Base-by-base conservation (phyloP, 2,888 invertebrate species). In the Odontomyia ornata region DNA sequence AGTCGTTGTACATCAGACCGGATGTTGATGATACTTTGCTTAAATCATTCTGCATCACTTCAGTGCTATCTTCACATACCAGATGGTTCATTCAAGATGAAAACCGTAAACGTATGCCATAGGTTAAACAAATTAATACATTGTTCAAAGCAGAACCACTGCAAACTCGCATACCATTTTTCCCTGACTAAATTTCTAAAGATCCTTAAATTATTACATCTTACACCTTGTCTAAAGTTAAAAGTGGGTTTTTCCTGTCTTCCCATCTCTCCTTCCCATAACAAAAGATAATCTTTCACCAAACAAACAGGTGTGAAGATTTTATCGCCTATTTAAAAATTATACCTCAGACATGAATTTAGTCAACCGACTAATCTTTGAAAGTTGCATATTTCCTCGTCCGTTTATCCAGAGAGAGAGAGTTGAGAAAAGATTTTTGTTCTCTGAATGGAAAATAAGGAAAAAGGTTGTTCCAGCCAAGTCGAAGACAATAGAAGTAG, bases 241-340 rank as follows among this genome's bases (percentile, higher is more conserved):
- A 52, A 18, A 52, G 52, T 52, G 52, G 18, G 52, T 52, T 52
- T 52, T 52, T 52, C 18, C 52, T 52, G 52, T 15, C 52, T 52
- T 52, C 18, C 52, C 13, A 15, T 15, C 52, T 52, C n/a, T 52
- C 13, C 9, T 9, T 5, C 36, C 36, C 3, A 5, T 36, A 5
- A 36, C 36, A 36, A 9, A 15, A 36, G 30, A 36, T 36, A 27
- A 65, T 72, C 71, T 72, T 72, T 72, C 71, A 72, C 71, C 56
- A 72, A 69, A 72, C 28, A 72, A 69, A 72, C 71, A 72, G 71
- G 71, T 72, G 71, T 72, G 71, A 72, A 72, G 56, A 52, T 72
- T 72, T 72, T 72, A 72, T 72, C 56, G 15, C 56, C 65, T 65
- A 30, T 21, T 30, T n/a, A 36, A 36, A n/a, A 60, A 25, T 25